Base-by-base conservation (phyloP, 2,113 vertebrate genomes). In the Gallinago paraguaiae region DNA sequence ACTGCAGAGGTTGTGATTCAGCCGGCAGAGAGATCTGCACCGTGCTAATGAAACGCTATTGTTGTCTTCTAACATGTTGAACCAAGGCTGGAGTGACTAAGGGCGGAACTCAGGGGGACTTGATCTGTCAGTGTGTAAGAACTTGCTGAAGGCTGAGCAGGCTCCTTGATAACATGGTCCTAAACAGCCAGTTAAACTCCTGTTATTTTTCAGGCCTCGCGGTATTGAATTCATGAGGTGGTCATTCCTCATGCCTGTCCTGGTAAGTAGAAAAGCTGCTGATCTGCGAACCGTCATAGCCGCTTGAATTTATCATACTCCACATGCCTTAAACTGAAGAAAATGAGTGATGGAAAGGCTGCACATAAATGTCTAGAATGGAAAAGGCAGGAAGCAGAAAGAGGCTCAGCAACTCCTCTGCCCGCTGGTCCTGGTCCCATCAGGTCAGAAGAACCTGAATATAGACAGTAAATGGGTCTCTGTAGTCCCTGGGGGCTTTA, bases 231-330 rank as follows among this genome's bases (percentile, higher is more conserved):
- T 79, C 57, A 76, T 59, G 83, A 84, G 48, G 61, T 41, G 69
- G 86, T 60, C 74, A 90, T 95, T 96, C 74, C 77, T 93, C 82
- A 70, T 27, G 84, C 65, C 69, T 81, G 53, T 53, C 1, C 2
- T 24, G 51, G 48, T 56, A 90, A 88, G 77, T 69, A 88, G 88
- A 74, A 92, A 92, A 93, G 86, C 80, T 93, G 93, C 82, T 96
- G 88, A 94, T 81, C 70, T 87, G 87, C 1, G 2, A 89, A 71
- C 0, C 1, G 69, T 28, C 90, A 90, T 37, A 74, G 68, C 57
- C 79, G 65, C 77, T 84, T 78, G 71, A 93, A 96, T 96, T 76
- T 94, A 84, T 94, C 90, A 84, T 83, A 85, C 37, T 92, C 41
- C 54, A 61, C 46, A 53, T 54, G 48, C 56, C 28, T 86, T 88